Evolutionary conservation across 2,888 invertebrate species (phyloP), one percentile per base, ranked within the genome.

Genomic region (Nemotelus nigrinus): DNA sequence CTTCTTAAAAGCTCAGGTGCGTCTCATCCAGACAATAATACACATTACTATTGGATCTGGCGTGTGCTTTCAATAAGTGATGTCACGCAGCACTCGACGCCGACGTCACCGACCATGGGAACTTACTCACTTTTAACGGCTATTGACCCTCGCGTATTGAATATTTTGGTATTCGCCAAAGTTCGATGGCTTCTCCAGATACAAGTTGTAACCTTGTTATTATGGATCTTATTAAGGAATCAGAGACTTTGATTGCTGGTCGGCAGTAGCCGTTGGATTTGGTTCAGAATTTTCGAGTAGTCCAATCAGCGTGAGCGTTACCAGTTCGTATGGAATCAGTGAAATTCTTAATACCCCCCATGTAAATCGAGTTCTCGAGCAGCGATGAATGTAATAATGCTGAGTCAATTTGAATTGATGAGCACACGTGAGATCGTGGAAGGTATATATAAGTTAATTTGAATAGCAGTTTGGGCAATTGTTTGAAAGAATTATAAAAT

Each of bases 51-150:
- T 25, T 25, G 25, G 25, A 25, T 25, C 25, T 25, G 25, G 25
- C 25, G 25, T 25, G 25, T 25, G 25, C 25, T 25, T 25, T 25
- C 25, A 25, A 25, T 25, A 25, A 25, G 25, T 25, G 25, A 25
- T 25, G 25, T 25, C 25, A 25, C 25, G 25, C 25, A 25, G 25
- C 25, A 25, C 1, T 25, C 25, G 25, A 25, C 60, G 7, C 41
- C 53, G 76, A 79, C 79, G 79, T 79, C 79, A 79, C 57, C 58
- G 7, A 6, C 39, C 74, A 67, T 74, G 74, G 77, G 76, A 79
- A 76, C 76, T 71, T 78, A 79, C 71, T 78, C 78, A 79, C 77
- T 79, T 79, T 79, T 79, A 77, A 78, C 78, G 79, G 79, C 76
- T 78, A 77, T 78, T 78, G 78, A 79, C 76, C 79, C 64, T 55